phyloP scores from a whole-genome alignment of 1,140 invertebrate genomes.

The Temnothorax longispinosus region DNA sequence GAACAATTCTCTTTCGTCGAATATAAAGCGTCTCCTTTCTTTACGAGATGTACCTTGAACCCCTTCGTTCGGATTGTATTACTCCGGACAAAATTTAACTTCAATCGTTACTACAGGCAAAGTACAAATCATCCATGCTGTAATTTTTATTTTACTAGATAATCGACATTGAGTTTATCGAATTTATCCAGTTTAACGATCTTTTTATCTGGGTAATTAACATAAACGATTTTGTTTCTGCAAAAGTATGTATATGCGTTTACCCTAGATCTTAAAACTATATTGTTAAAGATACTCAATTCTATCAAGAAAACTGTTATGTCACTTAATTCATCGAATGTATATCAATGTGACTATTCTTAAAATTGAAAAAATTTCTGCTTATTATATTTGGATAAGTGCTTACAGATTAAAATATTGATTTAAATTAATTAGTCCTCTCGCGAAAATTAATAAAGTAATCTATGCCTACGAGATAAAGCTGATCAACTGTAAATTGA shows the following conservation, averaged over 20 bases:
- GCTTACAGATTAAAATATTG: not conserved
- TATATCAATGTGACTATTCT: not conserved
- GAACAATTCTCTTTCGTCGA: slow-evolving; percentile 5
- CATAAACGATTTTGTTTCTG: slow-evolving; percentile 28
- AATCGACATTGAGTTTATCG: not conserved
- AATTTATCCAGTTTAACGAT: not conserved
- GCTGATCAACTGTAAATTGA: slow-evolving; percentile 6
- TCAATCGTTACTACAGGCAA: slow-evolving; percentile 43
- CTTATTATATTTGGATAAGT: not conserved
- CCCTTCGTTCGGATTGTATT: slow-evolving; percentile 26
- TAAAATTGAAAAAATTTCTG: not conserved
- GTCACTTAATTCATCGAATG: not conserved
- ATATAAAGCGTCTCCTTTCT: not conserved
- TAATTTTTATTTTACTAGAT: not conserved
- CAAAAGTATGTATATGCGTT: not conserved
- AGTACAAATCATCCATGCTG: slow-evolving; percentile 48
- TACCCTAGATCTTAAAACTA: slow-evolving; percentile 24
- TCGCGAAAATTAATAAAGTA: slow-evolving; percentile 4
- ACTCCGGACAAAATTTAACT: not conserved
- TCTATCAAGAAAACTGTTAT: not conserved
- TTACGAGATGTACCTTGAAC: slow-evolving; percentile 31
- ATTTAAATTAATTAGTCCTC: not conserved
- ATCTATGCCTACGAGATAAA: slow-evolving; percentile 18
- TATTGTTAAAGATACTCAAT: not conserved
- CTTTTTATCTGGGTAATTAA: not conserved